Evolutionary conservation across 1,140 invertebrate genomes (phyloP), one percentile per base, ranked within the genome.

Genomic region (Alviniconcha marisindica): DNA sequence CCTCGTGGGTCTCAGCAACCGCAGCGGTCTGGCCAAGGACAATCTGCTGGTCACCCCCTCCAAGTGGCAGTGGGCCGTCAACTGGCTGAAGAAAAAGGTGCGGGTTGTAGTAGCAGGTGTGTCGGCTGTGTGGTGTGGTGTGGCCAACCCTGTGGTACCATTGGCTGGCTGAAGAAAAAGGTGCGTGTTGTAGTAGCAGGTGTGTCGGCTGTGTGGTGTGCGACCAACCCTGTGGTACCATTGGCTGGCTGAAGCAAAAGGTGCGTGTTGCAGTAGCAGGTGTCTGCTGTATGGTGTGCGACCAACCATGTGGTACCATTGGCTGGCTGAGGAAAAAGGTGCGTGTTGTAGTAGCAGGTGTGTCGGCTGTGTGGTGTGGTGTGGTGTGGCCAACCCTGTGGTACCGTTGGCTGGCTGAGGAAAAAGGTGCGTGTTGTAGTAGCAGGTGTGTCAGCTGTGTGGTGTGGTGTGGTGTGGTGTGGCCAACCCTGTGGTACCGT

Each of bases 11-110:
- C 84, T 94, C 51, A 91, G 92, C 28, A 92, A 92, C 79, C 91
- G 91, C 85, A 93, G 91, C 84, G 82, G 87, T 36, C 77, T 90
- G 44, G 91, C 87, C 33, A 94, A 94, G 85, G 93, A 94, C 21
- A 93, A 94, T 84, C 90, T 94, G 4, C 89, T 94, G 10, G 90
- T 92, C 69, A 92, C 91, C n/a, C 90, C 93, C 48, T 88, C 89
- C 74, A 93, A 92, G 82, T 94, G 94, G 94, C 93, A 94, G 86
- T 94, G 94, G 94, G 92, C 93, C 63, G 93, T 94, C 56, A 93
- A 94, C 81, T 94, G 94, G 94, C 91, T 94, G 1, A 93, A 93
- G 85, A 92, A 92, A 81, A 94, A 93, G 91, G 92, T 92, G 82
- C 69, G 77, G 0, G 77, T 38, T 63, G 60, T 10, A 24, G 21